Conservation (phyloP, 2,888 invertebrate species). For the Caenorhabditis drosophilae region DNA sequence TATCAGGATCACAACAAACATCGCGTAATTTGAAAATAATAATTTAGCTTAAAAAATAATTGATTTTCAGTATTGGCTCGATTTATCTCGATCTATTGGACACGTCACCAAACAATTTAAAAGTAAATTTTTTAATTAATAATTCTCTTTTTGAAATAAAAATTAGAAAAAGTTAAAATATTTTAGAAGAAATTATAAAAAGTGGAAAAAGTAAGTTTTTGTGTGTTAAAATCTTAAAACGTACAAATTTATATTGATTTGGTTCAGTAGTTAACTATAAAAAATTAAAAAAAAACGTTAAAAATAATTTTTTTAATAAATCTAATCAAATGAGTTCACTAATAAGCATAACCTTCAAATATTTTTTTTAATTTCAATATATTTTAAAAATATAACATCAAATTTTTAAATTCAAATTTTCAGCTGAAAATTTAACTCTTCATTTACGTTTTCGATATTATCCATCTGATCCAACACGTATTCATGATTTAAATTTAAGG, state of each 20-base stretch:
- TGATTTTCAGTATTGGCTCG: slow-evolving; percentile 86
- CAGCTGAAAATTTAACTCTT: slow-evolving; percentile 76
- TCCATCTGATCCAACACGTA: slow-evolving; percentile 88
- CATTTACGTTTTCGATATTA: slow-evolving; percentile 97
- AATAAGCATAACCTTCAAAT: slow-evolving; percentile 1
- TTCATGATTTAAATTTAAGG: slow-evolving; percentile 91
- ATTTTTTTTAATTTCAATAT: no score
- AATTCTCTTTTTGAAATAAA: not conserved
- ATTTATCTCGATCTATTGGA: slow-evolving; percentile 81
- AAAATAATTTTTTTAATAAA: no score
- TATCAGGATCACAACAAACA: slow-evolving; percentile 88
- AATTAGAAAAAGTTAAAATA: not conserved
- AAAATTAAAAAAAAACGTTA: no score
- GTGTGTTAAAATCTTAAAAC: slow-evolving; percentile 4
- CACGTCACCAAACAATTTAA: slow-evolving; percentile 84
- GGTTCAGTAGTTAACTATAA: no score
- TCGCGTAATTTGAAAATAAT: slow-evolving; percentile 75
- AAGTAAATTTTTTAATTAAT: slow-evolving; percentile 74
- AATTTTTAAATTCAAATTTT: slow-evolving; percentile 15
- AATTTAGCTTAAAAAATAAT: not conserved
- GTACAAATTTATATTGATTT: not conserved
- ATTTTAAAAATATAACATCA: no score
- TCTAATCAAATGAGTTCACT: not conserved
- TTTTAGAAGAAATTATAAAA: slow-evolving; percentile 34
- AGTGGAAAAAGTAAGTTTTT: slow-evolving; percentile 37